Conservation (phyloP, 64 coral and sea anemone species). For the Montipora sp. region DNA sequence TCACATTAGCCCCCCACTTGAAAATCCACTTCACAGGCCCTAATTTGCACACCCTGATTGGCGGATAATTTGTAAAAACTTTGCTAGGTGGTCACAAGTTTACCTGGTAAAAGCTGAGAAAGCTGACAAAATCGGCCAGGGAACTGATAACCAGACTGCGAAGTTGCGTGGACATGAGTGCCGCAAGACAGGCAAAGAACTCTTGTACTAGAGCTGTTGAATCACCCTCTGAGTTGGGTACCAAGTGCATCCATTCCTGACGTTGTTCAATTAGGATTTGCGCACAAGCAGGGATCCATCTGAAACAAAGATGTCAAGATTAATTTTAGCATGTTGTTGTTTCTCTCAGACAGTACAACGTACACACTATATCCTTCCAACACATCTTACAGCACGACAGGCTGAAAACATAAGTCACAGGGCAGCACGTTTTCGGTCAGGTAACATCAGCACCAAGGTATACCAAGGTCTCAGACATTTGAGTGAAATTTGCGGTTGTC, state of each 20-base stretch:
- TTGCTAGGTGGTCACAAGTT: neutral
- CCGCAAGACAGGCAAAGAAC: conserved; percentile 93
- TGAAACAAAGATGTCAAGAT: neutral
- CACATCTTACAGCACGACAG: too few species aligned
- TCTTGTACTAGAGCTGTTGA: conserved; percentile 83
- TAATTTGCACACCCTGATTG: too few species aligned
- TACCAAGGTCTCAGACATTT: too few species aligned
- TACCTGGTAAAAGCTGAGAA: conserved; percentile 92
- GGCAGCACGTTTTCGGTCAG: too few species aligned
- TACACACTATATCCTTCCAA: too few species aligned
- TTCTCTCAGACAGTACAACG: too few species aligned
- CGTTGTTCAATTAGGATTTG: conserved; percentile 77
- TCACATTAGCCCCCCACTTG: too few species aligned
- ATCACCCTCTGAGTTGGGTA: conserved; percentile 81
- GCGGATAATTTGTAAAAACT: too few species aligned
- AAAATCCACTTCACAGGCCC: too few species aligned
- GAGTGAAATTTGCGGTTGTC: too few species aligned
- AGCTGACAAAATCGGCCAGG: conserved; percentile 89
- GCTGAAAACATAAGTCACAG: too few species aligned
- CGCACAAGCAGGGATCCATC: conserved; percentile 96
- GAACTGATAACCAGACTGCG: conserved; percentile 96
- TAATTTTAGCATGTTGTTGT: neutral
- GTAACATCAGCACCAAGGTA: too few species aligned
- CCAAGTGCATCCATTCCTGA: conserved; percentile 88
- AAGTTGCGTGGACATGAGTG: conserved; percentile 96